Percentiles rank a stretch among this genome's conserved stretches.
Conservation (phyloP, 2,797 vertebrate species). For the Avahi laniger region DNA sequence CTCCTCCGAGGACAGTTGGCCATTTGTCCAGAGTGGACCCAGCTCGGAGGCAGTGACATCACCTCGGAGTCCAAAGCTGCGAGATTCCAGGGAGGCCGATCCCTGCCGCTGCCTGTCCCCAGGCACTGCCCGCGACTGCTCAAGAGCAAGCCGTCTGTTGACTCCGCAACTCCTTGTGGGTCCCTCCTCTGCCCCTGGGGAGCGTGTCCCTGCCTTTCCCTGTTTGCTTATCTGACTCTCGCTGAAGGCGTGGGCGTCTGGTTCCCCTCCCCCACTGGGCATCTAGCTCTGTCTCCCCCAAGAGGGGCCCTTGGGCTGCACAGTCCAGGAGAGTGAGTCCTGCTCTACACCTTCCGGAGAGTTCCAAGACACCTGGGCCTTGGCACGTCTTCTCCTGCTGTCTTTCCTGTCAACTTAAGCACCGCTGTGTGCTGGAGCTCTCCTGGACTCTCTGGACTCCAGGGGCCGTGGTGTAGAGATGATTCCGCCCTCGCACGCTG, state of each 20-base stretch:
- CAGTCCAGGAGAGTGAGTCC: not conserved
- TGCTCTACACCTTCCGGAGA: not conserved
- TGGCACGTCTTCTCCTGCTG: not conserved
- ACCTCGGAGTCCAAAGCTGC: fast-evolving
- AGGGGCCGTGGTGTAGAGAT: not conserved
- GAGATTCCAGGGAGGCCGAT: fast-evolving
- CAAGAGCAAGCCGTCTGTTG: not conserved
- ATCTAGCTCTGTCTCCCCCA: fast-evolving
- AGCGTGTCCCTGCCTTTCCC: fast-evolving
- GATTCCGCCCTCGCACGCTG: fast-evolving
- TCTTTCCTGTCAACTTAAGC: not conserved
- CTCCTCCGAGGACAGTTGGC: too few relatives aligned
- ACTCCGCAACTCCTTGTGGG: fast-evolving
- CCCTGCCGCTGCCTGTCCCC: not conserved
- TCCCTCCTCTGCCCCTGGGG: too few relatives aligned
- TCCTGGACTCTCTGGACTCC: not conserved
- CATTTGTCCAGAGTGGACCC: not conserved
- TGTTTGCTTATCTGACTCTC: too few relatives aligned
- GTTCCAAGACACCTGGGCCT: not conserved
- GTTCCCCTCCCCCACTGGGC: not conserved
- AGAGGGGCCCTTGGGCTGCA: not conserved
- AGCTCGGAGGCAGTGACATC: too few relatives aligned
- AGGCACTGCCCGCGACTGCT: not conserved
- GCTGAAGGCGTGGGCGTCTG: not conserved
- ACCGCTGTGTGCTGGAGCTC: not conserved